These are phyloP conservation scores for Triplophysa siluroides DNA, from an alignment of 2,113 vertebrate genomes.

Conservation along the genomic window DNA sequence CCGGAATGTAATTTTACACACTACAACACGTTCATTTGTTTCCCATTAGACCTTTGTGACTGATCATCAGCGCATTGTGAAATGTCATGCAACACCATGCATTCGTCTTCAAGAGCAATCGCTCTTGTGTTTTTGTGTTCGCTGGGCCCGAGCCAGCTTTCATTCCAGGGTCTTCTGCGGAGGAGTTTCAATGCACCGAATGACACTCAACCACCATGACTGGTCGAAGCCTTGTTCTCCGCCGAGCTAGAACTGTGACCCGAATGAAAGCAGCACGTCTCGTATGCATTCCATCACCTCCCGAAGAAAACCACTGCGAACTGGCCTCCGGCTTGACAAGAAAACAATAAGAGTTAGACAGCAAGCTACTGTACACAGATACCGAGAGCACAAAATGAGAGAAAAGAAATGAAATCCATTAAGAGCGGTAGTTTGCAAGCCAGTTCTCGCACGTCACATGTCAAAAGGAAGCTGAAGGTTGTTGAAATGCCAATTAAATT, in stretches of 20 bases:
- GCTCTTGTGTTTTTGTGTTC: background rate
- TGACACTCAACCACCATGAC: slow-evolving; percentile 52
- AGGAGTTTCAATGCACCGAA: slow-evolving; percentile 24
- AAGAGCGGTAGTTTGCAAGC: background rate
- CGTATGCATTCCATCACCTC: slow-evolving; percentile 57
- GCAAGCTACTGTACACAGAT: slow-evolving; percentile 53
- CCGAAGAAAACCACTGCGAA: background rate
- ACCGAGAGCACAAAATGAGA: slow-evolving; percentile 30
- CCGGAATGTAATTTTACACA: slow-evolving; percentile 48
- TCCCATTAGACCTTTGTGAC: slow-evolving; percentile 41
- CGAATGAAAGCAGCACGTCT: slow-evolving; percentile 65
- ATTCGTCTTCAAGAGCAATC: slow-evolving; percentile 64
- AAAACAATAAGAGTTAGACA: slow-evolving; percentile 21
- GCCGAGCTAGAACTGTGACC: slow-evolving; percentile 63
- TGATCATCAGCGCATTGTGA: slow-evolving; percentile 56
- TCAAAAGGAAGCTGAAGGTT: slow-evolving; percentile 32
- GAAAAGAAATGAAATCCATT: slow-evolving; percentile 1
- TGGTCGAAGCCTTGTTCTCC: slow-evolving; percentile 53
- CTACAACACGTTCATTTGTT: slow-evolving; percentile 13
- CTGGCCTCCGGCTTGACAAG: slow-evolving; percentile 1
- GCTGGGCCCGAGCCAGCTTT: background rate
- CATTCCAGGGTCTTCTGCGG: background rate
- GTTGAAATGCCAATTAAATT: slow-evolving; percentile 35
- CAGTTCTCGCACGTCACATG: background rate
- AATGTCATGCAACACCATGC: slow-evolving; percentile 50